phyloP scores from a whole-genome alignment of 1,140 invertebrate genomes.

The Cryptotermes secundus region DNA sequence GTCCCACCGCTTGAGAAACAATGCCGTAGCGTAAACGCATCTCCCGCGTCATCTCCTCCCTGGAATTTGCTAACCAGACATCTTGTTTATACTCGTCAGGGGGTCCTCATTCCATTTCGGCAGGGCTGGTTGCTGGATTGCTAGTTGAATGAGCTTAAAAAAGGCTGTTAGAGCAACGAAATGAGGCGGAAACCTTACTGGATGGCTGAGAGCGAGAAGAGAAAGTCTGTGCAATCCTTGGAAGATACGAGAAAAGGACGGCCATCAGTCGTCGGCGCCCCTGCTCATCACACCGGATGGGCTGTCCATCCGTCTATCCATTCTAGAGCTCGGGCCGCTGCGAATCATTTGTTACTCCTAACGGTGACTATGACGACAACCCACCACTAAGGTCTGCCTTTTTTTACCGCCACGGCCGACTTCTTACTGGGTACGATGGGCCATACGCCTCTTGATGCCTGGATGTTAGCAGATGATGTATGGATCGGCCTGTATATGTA shows the following conservation, averaged over 20 bases:
- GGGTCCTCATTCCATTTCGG: background rate
- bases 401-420: background rate
- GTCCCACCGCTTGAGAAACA: no score
- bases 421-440: background rate
- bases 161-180: background rate
- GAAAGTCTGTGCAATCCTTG: background rate
- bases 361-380: background rate
- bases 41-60: background rate
- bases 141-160: background rate
- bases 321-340: background rate
- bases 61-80: conserved; percentile 15
- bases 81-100: background rate
- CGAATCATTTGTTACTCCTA: background rate
- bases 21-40: background rate
- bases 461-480: background rate
- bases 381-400: background rate
- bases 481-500: background rate
- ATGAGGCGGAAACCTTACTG: background rate
- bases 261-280: background rate
- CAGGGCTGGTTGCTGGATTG: background rate
- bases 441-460: background rate
- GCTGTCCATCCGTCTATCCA: background rate
- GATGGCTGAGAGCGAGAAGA: background rate
- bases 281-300: background rate
- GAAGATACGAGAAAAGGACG: background rate